phyloP scores from a whole-genome alignment of 2,797 vertebrate genomes.

The Kryptopterus vitreolus region DNA sequence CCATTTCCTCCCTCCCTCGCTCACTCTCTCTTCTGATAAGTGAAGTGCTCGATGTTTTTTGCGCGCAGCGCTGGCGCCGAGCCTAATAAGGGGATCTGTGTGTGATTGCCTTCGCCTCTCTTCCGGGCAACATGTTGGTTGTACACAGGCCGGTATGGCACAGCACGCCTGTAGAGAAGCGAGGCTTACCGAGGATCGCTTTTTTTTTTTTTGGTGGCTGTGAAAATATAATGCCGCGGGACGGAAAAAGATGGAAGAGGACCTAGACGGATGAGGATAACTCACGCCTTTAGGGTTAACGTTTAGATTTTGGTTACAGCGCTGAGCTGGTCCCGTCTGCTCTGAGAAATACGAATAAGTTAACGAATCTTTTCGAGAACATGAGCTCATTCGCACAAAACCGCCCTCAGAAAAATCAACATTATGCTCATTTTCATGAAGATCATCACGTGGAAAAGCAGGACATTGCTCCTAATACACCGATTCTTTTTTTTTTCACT shows the following conservation, averaged over 20 bases:
- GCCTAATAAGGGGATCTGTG: slow-evolving; percentile 69
- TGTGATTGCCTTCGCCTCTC: slow-evolving; percentile 65
- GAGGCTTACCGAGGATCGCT: slow-evolving; percentile 30
- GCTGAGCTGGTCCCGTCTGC: background rate
- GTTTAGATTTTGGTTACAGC: slow-evolving; percentile 20
- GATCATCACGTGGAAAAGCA: background rate
- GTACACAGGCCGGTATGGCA: slow-evolving; percentile 63
- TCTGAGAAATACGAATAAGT: slow-evolving; percentile 7
- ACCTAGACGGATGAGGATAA: background rate
- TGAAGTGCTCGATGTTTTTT: slow-evolving; percentile 62
- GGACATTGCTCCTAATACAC: slow-evolving; percentile 19
- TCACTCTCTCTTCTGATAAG: slow-evolving; percentile 38
- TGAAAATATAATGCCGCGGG: background rate
- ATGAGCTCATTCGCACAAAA: slow-evolving; percentile 10
- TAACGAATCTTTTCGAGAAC: background rate
- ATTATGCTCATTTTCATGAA: background rate
- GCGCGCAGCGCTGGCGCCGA: slow-evolving; percentile 64
- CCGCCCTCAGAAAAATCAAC: background rate
- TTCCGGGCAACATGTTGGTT: slow-evolving; percentile 62
- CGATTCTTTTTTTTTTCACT: slow-evolving; percentile 19
- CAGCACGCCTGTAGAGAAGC: slow-evolving; percentile 61
- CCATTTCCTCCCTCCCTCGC: background rate
- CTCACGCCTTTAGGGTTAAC: slow-evolving; percentile 14
- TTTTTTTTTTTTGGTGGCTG: slow-evolving; percentile 4
- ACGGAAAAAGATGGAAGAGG: too few relatives aligned